Evolutionary conservation across 1,140 invertebrate species (phyloP).

Genomic region (Eumaeus atala): DNA sequence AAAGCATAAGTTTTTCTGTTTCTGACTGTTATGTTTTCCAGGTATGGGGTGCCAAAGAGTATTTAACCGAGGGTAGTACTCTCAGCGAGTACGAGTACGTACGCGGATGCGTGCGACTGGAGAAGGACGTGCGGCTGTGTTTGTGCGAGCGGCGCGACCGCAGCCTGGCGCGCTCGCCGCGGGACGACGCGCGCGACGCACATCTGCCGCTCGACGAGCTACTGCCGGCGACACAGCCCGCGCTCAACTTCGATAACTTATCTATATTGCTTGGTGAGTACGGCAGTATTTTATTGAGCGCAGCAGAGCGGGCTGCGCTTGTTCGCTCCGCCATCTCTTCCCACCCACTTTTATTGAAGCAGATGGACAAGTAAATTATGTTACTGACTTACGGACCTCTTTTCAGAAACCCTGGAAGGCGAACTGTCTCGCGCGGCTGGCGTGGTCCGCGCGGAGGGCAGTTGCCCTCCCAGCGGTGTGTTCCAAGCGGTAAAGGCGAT

Average conservation of each 20-base stretch:
- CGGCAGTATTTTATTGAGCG: background rate
- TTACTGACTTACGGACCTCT: too few relatives aligned
- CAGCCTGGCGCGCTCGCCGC: conserved; percentile 71
- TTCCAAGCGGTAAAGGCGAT: conserved; percentile 94
- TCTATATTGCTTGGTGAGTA: conserved; percentile 84
- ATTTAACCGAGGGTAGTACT: conserved; percentile 79
- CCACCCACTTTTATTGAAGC: too few relatives aligned
- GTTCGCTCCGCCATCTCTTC: too few relatives aligned
- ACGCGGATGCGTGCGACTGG: conserved; percentile 94
- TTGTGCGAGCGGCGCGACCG: conserved; percentile 80
- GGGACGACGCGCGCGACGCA: conserved; percentile 85
- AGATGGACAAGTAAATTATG: too few relatives aligned
- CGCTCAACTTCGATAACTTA: conserved; percentile 85
- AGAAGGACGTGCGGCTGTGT: conserved; percentile 90
- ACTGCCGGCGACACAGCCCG: conserved; percentile 80
- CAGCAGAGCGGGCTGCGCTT: too few relatives aligned
- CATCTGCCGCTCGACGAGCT: conserved; percentile 83
- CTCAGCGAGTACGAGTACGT: conserved; percentile 95
- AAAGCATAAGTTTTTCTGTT: too few relatives aligned
- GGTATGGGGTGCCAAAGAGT: conserved; percentile 89
- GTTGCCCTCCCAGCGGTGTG: conserved; percentile 75
- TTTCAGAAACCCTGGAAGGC: conserved; percentile 87
- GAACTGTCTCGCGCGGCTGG: conserved; percentile 85
- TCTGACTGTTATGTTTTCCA: conserved; percentile 60
- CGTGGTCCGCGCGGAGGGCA: conserved; percentile 75